Evolutionary conservation across 2,113 vertebrate genomes (phyloP), one percentile per base, ranked within the genome.

Genomic region (Actenoides hombroni): DNA sequence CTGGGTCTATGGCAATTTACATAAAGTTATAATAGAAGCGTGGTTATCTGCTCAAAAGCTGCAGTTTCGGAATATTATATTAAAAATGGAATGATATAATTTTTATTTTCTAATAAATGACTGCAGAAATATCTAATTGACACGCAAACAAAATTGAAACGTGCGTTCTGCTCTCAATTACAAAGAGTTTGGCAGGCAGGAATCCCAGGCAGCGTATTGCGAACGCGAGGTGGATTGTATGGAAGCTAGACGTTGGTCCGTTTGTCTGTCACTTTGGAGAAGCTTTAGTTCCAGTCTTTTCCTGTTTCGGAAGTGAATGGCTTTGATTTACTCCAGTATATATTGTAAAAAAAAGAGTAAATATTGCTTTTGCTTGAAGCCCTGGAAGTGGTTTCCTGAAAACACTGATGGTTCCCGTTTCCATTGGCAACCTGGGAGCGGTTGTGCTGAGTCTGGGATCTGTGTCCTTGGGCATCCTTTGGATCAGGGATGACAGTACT

Each of bases 1-100:
- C 67, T 76, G 95, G 83, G 82, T 95, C 95, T 64, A 3, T 71
- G 77, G 90, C 77, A 93, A 94, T 96, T 97, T 95, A 61, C 88
- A 95, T 96, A 48, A 83, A 96, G 71, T 86, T 83, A 81, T 70
- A 93, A 95, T 84, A 83, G 48, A 79, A 92, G 39, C 7, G 1
- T 10, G 44, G 84, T 87, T 92, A 87, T 94, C 93, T 91, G 69
- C 60, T 49, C 37, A 71, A 88, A 88, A 85, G 78, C 75, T 61
- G 31, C 65, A 2, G 60, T 44, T 96, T 91, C 1, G 5, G 77
- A 88, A 40, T 82, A 83, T 77, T 54, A 8, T 28, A 57, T 57
- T 67, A 86, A 84, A 89, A 79, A 78, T 59, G 26, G 60, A 89
- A 84, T 71, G 48, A 81, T 64, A 51, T 2, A 4, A 24, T 71